Evolutionary conservation across 2,797 vertebrate species (phyloP).

Genomic region (Macroramphosus scolopax): DNA sequence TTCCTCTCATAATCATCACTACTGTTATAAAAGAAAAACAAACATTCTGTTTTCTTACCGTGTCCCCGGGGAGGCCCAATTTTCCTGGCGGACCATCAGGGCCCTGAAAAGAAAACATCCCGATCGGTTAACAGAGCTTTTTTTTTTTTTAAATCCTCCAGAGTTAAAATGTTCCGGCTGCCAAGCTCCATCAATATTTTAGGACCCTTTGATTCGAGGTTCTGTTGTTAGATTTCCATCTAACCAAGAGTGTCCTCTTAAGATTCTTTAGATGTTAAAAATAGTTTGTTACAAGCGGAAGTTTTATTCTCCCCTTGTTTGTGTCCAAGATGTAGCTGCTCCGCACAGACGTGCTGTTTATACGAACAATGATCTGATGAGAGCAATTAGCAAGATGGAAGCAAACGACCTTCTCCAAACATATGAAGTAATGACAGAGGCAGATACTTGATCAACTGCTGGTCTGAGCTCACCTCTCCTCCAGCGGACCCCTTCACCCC

Average conservation of each 20-base stretch:
- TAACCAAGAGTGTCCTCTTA: slow-evolving; percentile 33
- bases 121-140: slow-evolving; percentile 30
- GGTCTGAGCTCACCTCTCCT: slow-evolving; percentile 63
- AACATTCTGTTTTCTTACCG: slow-evolving; percentile 50
- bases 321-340: background rate
- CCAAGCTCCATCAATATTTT: slow-evolving; percentile 41
- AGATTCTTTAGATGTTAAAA: slow-evolving; percentile 51
- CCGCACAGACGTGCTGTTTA: slow-evolving; percentile 11
- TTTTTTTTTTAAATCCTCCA: slow-evolving; percentile 21
- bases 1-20: no score
- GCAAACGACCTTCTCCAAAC: slow-evolving; percentile 2
- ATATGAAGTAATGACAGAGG: background rate
- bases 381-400: slow-evolving; percentile 12
- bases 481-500: slow-evolving; percentile 70
- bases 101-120: slow-evolving; percentile 65
- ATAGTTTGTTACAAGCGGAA: slow-evolving; percentile 28
- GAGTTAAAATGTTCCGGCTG: slow-evolving; percentile 30
- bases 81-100: slow-evolving; percentile 75
- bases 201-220: slow-evolving; percentile 49
- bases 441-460: background rate
- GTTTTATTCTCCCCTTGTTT: background rate
- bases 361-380: slow-evolving; percentile 12
- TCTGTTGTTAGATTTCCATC: slow-evolving; percentile 35
- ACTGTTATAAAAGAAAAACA: no score
- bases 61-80: slow-evolving; percentile 68